Percentiles rank a stretch among this genome's conserved stretches.
Evolutionary conservation across 2,797 vertebrate species (phyloP).

Genomic region (Labeo calbasu): DNA sequence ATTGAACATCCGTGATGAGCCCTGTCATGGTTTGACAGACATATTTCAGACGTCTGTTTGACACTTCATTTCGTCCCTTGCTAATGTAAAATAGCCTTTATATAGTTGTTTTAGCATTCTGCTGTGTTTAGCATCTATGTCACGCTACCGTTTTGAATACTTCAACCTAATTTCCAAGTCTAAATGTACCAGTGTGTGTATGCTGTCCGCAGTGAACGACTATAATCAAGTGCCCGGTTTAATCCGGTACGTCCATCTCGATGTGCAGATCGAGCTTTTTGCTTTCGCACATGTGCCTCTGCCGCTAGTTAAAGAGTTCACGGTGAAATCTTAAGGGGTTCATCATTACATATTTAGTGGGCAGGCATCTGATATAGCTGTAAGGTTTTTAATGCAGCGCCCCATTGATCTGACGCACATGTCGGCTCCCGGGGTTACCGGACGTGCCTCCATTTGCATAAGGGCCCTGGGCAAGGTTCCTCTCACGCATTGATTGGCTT

Average conservation of each 20-base stretch:
- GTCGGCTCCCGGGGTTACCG: conserved; percentile 93
- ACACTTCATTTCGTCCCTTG: conserved; percentile 46
- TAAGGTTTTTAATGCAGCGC: conserved; percentile 86
- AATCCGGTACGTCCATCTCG: neutral
- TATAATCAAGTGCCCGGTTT: neutral
- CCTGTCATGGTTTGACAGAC: conserved; percentile 54
- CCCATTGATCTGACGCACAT: conserved; percentile 98
- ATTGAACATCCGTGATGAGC: conserved; percentile 53
- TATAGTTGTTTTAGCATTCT: conserved; percentile 24
- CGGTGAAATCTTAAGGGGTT: conserved; percentile 83
- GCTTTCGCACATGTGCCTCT: conserved; percentile 53
- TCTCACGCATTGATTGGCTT: conserved; percentile 99
- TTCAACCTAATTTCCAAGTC: conserved; percentile 17
- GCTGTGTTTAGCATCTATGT: conserved; percentile 16
- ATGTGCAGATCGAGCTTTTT: conserved; percentile 13
- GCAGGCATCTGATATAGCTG: conserved; percentile 90
- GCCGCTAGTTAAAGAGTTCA: conserved; percentile 86
- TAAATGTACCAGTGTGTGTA: neutral
- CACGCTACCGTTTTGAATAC: neutral
- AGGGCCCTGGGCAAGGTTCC: conserved; percentile 99
- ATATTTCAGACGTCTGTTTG: conserved; percentile 43
- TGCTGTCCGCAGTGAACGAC: neutral
- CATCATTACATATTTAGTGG: conserved; percentile 97
- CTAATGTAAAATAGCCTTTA: conserved; percentile 42
- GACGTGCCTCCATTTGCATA: conserved; percentile 99